Evolutionary conservation across 2,113 vertebrate species (phyloP), one percentile per base, ranked within the genome.

Genomic region (Cebus imitator): DNA sequence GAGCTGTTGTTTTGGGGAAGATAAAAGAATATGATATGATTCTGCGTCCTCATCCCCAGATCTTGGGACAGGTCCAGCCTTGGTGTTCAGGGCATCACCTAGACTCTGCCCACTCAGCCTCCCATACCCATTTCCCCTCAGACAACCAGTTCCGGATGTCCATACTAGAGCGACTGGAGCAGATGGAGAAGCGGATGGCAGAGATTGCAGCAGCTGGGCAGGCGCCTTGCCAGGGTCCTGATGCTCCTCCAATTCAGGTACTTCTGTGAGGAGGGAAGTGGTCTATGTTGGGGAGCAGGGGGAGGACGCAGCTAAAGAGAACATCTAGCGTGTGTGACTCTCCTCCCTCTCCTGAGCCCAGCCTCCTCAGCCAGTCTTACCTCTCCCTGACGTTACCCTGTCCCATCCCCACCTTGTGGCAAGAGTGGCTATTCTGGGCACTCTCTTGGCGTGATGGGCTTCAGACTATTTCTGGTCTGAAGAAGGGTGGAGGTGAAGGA

Each of bases 71-170:
- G 32, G 75, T 64, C 80, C 5, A 30, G 48, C 40, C 68, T 23
- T 68, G 75, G 89, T 87, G 40, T 68, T 80, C 2, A 12, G 32
- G 76, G 79, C 14, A 64, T 86, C 80, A 35, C 70, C 92, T 40
- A 78, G 80, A 83, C 37, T 66, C 90, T 95, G 40, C 92, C 94
- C 40, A 52, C 73, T 76, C 5, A 97, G 8, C 75, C 40, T 91
- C 66, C 86, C 35, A 37, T 82, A 16, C 91, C 55, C 82, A 8
- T 76, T 45, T 32, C 86, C 68, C 79, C 94, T 45, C 92, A 99
- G 99, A 99, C 97, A 99, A 99, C 96, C 99, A 99, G 98, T 99
- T 99, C 97, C 98, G 99, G 81, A 99, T 99, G 99, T 99, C 99
- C 52, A 99, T 99, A 66, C 96, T 99, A 95, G 99, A 99, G 95